Base-by-base conservation (phyloP, 1,140 invertebrate genomes). In the Ips typographus region DNA sequence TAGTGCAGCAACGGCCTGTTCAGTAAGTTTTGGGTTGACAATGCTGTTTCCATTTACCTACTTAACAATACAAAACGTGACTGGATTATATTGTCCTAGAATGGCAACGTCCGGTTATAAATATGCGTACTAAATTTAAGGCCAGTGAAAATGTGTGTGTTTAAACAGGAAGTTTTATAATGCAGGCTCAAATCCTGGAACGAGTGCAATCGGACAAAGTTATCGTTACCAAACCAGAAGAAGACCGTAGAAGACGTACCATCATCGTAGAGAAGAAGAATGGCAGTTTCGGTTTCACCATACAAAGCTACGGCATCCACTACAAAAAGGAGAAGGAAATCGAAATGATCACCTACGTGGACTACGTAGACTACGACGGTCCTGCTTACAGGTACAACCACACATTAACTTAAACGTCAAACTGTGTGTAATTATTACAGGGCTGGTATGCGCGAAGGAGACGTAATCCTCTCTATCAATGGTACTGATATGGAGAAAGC, bases 271-370 rank as follows among this genome's bases (percentile, higher is more conserved):
- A 95, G 78, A 94, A 95, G 82, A 90, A 91, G 76, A 91, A 92
- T 81, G 91, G 91, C n/a, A 92, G 91, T 6, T 98, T 93, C 80
- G 94, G 95, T 2, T 98, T 97, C 80, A 97, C 94, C 0, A 83
- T 98, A 59, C 88, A 98, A 87, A 97, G 94, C 77, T 98, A 98
- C 79, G 94, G 94, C 6, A 96, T 98, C 58, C 94, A 95, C 78
- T 96, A 97, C 80, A 95, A 95, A 77, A 89, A 91, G 79, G 94
- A 94, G 70, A 87, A 90, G 74, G 91, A 94, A 77, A 91, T 94
- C 63, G 94, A 96, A 80, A 93, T 97, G 83, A 94, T 97, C 38
- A 96, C 95, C 0, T 98, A 97, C 76, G 95, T 98, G 39, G 95
- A 98, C 79, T 95, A 94, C 77, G 93, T 98, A n/a, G 94, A 96